phyloP scores from a whole-genome alignment of 2,113 vertebrate species.

The Eudorcas thomsonii region DNA sequence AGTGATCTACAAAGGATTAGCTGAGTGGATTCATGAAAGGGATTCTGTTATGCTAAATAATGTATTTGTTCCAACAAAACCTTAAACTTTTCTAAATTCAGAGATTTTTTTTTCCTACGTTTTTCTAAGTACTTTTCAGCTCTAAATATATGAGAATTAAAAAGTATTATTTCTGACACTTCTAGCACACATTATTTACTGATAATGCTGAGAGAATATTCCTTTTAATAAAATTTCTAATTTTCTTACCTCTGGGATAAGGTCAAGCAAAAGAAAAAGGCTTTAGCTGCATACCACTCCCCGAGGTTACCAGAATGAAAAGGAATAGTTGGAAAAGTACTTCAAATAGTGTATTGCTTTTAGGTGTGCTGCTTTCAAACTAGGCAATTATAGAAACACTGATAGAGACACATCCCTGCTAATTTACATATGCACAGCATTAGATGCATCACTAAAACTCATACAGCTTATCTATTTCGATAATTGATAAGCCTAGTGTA shows the following conservation, averaged over 20 bases:
- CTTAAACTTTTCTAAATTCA: neutral
- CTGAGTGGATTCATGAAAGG: neutral
- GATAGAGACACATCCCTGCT: neutral
- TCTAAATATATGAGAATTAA: conserved; percentile 45
- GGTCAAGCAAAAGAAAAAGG: neutral
- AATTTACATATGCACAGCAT: neutral
- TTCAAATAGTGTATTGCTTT: neutral
- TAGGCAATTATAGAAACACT: neutral
- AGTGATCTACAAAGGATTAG: neutral
- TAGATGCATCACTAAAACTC: neutral
- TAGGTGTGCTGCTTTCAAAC: neutral
- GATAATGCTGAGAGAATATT: conserved; percentile 28
- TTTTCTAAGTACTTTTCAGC: conserved; percentile 5
- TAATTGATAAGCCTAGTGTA: neutral
- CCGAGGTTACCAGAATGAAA: neutral
- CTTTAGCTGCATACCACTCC: neutral
- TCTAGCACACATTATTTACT: conserved; percentile 17
- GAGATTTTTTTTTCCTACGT: neutral
- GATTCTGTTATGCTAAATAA: neutral
- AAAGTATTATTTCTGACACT: conserved; percentile 30
- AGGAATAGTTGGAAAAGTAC: neutral
- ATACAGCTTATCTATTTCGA: neutral
- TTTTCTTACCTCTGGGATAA: conserved; percentile 18
- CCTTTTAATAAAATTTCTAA: conserved; percentile 25
- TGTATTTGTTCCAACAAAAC: neutral